Evolutionary conservation across 2,113 vertebrate genomes (phyloP), one percentile per base, ranked within the genome.

Genomic region (Agapornis roseicollis): DNA sequence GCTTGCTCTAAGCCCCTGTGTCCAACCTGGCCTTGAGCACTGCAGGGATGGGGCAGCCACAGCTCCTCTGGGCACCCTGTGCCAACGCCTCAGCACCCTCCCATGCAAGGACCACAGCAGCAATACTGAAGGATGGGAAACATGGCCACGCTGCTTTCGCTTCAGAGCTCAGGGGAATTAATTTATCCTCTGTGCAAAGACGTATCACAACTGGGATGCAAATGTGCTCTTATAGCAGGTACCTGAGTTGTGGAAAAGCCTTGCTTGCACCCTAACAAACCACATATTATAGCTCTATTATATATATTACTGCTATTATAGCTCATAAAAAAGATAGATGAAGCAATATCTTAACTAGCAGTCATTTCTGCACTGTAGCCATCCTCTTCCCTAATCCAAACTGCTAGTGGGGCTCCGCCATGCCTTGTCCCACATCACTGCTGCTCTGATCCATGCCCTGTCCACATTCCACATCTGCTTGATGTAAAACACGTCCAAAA

Each of bases 341-440:
- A 27, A 78, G 50, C 23, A 52, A 2, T 11, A 66, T 22, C 20
- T n/a, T 60, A 52, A 79, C 52, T 1, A 73, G 16, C 65, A 35
- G 42, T 16, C 1, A 0, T 12, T 55, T 46, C n/a, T 28, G 37
- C 1, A 2, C 42, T 41, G 14, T 19, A 9, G 11, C n/a, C 60
- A 60, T 23, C 44, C 42, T 25, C 23, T 8, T 22, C 29, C 28
- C 61, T 33, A 46, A n/a, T 39, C 13, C 8, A 14, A 24, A 35
- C 39, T 37, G 35, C 80, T 17, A 33, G 27, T 7, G 46, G 49
- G 55, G 49, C 29, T n/a, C 39, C n/a, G 63, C 55, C 42, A 2
- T 14, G 46, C 35, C 58, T 47, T 15, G 15, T 28, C 70, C 42
- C 56, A 9, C 42, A 14, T 2, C 27, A 23, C 23, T 1, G 2